Evolutionary conservation across 2,797 vertebrate genomes (phyloP), one percentile per base, ranked within the genome.

Genomic region (Sebastes iracundus): DNA sequence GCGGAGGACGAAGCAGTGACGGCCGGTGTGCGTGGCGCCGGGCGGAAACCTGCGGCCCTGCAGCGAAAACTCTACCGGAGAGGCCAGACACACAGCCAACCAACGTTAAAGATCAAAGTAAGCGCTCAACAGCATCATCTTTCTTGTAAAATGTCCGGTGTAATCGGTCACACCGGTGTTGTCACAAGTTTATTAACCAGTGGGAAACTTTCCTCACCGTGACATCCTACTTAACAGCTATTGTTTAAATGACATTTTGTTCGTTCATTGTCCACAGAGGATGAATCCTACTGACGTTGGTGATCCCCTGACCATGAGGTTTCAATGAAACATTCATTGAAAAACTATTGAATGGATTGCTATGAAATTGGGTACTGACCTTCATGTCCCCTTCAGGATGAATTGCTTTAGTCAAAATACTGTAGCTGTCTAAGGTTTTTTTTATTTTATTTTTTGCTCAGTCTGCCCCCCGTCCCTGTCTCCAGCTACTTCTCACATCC

Each of bases 91-190:
- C 35, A 35, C 33, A 35, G 35, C 35, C 35, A 38, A 38, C 35
- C 35, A 38, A 38, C 4, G 12, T 38, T 38, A 38, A 13, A 38
- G 35, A 38, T 38, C 35, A 38, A 38, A 38, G 35, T 38, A 38
- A 38, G 12, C 12, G 12, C 35, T 38, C 35, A 0, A 13, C 4
- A 38, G 0, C 35, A 0, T 38, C 35, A 38, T 38, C 35, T 38
- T 38, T 38, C 35, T 38, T 38, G 1, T 38, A 38, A 38, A 38
- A 38, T 38, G 35, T 38, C 35, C 35, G 2, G 0, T 38, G 35
- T 38, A 38, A 38, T 38, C 35, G 35, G 35, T 38, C 35, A 38
- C 35, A 38, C 35, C 35, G 35, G 12, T 38, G 12, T 38, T 38
- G 35, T 38, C 35, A 38, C 35, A 1, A 38, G 35, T 38, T 38